Conservation (phyloP, 2,888 invertebrate species). For the Amphimallon solstitiale region DNA sequence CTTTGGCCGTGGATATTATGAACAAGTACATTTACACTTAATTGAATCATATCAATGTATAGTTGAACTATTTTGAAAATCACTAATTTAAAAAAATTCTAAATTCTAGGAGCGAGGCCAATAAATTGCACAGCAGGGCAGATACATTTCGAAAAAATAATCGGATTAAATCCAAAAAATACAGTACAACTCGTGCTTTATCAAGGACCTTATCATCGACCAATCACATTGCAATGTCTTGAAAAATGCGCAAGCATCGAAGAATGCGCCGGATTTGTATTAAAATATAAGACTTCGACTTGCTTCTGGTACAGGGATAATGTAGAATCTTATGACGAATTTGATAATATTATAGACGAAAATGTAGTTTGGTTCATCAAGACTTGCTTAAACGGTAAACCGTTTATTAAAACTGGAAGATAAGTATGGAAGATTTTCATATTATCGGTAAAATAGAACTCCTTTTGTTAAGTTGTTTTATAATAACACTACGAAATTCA, state of each 20-base stretch:
- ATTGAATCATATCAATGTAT: too few relatives aligned
- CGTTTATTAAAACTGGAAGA: too few relatives aligned
- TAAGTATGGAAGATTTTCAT: too few relatives aligned
- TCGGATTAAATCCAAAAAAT: constrained; percentile 57
- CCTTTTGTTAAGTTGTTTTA: too few relatives aligned
- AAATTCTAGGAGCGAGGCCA: constrained; percentile 49
- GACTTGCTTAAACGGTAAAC: constrained; percentile 70
- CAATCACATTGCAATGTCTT: constrained; percentile 59
- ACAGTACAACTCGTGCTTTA: constrained; percentile 50
- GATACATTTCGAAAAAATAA: constrained; percentile 59
- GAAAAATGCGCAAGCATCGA: constrained; percentile 54
- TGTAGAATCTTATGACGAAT: constrained; percentile 46
- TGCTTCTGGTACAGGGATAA: constrained; percentile 57
- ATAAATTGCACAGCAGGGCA: constrained; percentile 54
- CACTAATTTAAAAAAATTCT: too few relatives aligned
- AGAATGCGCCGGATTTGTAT: constrained; percentile 58
- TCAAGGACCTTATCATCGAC: constrained; percentile 45
- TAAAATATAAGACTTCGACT: constrained; percentile 56
- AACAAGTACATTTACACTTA: too few relatives aligned
- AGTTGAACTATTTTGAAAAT: too few relatives aligned
- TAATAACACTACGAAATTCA: too few relatives aligned
- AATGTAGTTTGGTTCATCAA: constrained; percentile 74
- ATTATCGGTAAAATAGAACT: too few relatives aligned
- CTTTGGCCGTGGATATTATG: too few relatives aligned
- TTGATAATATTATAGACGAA: constrained; percentile 63